Conservation (phyloP, 2,113 vertebrate genomes). For the Fregata magnificens region DNA sequence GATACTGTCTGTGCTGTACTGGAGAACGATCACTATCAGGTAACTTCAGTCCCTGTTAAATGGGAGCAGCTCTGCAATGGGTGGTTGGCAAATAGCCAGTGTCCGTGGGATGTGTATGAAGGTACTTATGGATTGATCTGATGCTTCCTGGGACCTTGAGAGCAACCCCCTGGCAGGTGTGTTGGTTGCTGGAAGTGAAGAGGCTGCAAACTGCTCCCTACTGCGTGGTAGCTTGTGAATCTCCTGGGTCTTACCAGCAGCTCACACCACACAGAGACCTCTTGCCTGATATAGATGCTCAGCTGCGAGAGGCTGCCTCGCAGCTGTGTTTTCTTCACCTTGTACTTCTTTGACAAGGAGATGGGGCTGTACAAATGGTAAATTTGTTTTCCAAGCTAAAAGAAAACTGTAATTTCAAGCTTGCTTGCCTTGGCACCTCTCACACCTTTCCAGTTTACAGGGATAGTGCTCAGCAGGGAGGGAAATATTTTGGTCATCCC, state of each 20-base stretch:
- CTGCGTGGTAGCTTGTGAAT: neutral
- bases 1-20: neutral
- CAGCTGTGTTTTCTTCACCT: conserved; percentile 22
- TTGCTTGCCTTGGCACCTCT: neutral
- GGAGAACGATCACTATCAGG: neutral
- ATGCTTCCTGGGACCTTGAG: neutral
- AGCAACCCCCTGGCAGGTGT: neutral
- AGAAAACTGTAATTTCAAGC: neutral
- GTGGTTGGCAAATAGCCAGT: neutral
- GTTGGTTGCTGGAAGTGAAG: neutral
- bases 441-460: neutral
- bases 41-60: neutral
- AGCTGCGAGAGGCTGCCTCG: neutral
- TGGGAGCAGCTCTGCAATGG: neutral
- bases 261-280: neutral
- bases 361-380: neutral
- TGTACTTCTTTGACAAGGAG: neutral
- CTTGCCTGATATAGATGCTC: neutral
- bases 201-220: neutral
- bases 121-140: neutral
- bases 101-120: neutral
- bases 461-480: neutral
- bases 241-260: conserved; percentile 23
- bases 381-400: neutral
- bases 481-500: neutral